Evolutionary conservation across 2,113 vertebrate species (phyloP).

Genomic region (Murina feae): DNA sequence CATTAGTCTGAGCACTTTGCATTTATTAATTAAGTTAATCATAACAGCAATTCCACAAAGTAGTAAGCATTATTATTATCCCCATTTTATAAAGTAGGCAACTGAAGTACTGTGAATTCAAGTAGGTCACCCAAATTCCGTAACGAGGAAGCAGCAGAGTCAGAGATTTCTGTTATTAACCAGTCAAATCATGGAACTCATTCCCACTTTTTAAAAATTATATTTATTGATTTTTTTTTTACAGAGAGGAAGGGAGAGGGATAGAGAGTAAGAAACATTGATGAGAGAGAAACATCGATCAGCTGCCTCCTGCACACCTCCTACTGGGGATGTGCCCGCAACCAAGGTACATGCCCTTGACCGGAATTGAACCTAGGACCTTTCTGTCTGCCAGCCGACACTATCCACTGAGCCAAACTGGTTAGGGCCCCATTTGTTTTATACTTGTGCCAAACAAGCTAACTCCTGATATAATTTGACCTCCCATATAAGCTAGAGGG

Average conservation of each 20-base stretch:
- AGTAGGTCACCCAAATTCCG: background rate
- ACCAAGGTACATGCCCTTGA: too few relatives aligned
- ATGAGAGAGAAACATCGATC: too few relatives aligned
- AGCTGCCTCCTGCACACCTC: too few relatives aligned
- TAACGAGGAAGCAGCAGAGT: background rate
- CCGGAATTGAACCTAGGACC: too few relatives aligned
- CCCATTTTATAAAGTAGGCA: background rate
- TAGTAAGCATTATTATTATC: background rate
- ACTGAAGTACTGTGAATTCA: background rate
- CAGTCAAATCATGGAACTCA: background rate
- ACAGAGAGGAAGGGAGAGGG: too few relatives aligned
- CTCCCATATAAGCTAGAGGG: background rate
- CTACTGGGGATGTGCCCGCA: too few relatives aligned
- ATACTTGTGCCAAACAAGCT: background rate
- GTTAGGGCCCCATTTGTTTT: background rate
- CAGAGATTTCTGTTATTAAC: background rate
- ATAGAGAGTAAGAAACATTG: too few relatives aligned
- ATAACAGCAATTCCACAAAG: background rate
- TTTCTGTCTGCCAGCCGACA: too few relatives aligned
- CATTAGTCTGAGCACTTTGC: background rate
- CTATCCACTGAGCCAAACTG: too few relatives aligned
- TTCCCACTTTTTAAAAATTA: too few relatives aligned
- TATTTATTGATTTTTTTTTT: too few relatives aligned
- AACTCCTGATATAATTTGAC: background rate
- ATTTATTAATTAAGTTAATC: constrained; percentile 18